phyloP scores from a whole-genome alignment of 2,888 invertebrate genomes.

The Entomobrya proxima region DNA sequence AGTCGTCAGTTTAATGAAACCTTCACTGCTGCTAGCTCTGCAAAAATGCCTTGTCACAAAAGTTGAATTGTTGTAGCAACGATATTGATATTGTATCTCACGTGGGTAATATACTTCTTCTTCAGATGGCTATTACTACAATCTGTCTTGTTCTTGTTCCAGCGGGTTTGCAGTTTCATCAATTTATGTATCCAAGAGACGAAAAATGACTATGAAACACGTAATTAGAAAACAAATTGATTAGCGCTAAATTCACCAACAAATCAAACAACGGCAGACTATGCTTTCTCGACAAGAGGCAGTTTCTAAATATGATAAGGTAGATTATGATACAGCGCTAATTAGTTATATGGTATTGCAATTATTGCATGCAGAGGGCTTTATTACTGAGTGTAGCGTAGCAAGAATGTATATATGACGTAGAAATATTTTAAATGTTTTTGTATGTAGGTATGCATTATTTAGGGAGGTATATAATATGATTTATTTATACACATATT shows the following conservation, averaged over 20 bases:
- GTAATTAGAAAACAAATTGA: background rate
- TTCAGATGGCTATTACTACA: no score
- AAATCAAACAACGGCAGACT: background rate
- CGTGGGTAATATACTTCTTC: no score
- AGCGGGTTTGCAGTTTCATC: no score
- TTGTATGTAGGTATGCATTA: background rate
- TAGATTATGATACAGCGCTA: background rate
- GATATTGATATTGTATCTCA: no score
- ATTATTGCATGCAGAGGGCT: background rate
- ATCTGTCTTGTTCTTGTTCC: no score
- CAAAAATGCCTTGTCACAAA: no score
- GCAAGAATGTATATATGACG: background rate
- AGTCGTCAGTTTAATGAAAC: no score
- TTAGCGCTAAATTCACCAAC: background rate
- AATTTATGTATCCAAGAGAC: no score
- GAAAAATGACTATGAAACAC: background rate
- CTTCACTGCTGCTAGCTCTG: no score
- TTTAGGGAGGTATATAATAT: conserved; percentile 4
- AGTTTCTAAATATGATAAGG: background rate
- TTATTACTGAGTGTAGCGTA: background rate
- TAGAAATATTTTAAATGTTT: no score
- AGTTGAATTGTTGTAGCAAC: no score
- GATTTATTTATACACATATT: conserved; percentile 24
- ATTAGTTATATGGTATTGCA: background rate
- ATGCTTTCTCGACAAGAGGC: background rate